Percentiles rank a stretch among this genome's conserved stretches.
These are phyloP conservation scores for Tachysurus fulvidraco DNA, from an alignment of 2,113 vertebrate genomes.

Conservation along the genomic window DNA sequence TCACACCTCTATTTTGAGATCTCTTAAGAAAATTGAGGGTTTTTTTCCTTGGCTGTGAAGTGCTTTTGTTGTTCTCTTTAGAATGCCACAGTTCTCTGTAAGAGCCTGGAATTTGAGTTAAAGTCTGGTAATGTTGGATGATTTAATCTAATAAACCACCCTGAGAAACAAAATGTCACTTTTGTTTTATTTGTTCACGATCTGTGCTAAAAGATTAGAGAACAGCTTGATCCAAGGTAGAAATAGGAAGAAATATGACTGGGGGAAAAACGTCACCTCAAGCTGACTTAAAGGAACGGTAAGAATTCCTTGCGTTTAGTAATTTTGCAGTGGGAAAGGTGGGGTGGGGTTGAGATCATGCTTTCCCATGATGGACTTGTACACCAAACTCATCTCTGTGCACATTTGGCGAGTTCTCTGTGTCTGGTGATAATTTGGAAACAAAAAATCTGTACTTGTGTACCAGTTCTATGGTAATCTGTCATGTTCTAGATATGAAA, in stretches of 20 bases:
- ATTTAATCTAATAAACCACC: slow-evolving; percentile 54
- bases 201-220: neutral
- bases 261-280: too few relatives aligned
- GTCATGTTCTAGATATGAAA: neutral
- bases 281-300: too few relatives aligned
- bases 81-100: slow-evolving; percentile 48
- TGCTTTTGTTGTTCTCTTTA: slow-evolving; percentile 61
- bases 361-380: neutral
- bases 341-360: too few relatives aligned
- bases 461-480: neutral
- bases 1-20: slow-evolving; percentile 58
- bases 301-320: too few relatives aligned
- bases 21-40: slow-evolving; percentile 63
- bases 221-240: neutral
- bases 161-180: slow-evolving; percentile 26
- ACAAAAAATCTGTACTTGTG: neutral
- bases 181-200: neutral
- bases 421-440: neutral
- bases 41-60: slow-evolving; percentile 86
- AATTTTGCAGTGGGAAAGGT: too few relatives aligned
- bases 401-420: neutral
- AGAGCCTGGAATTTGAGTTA: slow-evolving; percentile 44
- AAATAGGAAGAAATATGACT: neutral
- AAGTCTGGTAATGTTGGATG: slow-evolving; percentile 45
- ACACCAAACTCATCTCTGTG: neutral